Base-by-base conservation (phyloP, 2,797 vertebrate genomes). In the Acropternis orthonyx region DNA sequence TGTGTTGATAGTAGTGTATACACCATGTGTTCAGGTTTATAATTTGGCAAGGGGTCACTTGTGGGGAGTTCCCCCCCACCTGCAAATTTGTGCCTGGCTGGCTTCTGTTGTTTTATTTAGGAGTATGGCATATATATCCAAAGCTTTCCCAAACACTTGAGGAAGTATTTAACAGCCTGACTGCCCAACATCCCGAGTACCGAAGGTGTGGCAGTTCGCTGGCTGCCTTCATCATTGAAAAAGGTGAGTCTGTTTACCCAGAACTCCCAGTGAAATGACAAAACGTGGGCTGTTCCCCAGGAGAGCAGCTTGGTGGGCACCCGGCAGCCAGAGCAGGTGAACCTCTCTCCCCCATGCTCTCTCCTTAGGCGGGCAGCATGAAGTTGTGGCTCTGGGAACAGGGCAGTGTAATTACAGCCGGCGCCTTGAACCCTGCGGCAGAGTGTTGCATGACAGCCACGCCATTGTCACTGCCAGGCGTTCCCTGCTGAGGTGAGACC, bases 321-420 rank as follows among this genome's bases (percentile, higher is more conserved):
- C 37, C 62, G 59, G 21, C 51, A 61, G 21, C 23, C 71, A 32
- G 54, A 10, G n/a, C 32, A 1, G 14, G 16, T 76, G 71, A 36
- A 12, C 15, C 4, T 1, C 2, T 15, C 9, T 1, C 2, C 17
- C 9, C 2, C 43, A 14, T 0, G 27, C n/a, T 41, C 0, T 46
- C 55, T 41, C 79, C 88, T 54, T 9, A 90, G 98, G 90, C 92
- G 98, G 97, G 73, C 94, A 92, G 28, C 92, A 96, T 24, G 98
- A 99, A 85, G 99, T 99, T 55, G 98, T 99, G 12, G 99, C 99
- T 88, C 23, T 99, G 11, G 99, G 99, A 82, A 99, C 99, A 1
- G 99, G 99, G 30, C 98, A 98, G 58, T 98, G 95, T 79, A 99
- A 98, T 67, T 98, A 98, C 69, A 98, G 98, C 87, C 97, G 98